Conservation (phyloP, 2,797 vertebrate species). For the Urocyon cinereoargenteus region DNA sequence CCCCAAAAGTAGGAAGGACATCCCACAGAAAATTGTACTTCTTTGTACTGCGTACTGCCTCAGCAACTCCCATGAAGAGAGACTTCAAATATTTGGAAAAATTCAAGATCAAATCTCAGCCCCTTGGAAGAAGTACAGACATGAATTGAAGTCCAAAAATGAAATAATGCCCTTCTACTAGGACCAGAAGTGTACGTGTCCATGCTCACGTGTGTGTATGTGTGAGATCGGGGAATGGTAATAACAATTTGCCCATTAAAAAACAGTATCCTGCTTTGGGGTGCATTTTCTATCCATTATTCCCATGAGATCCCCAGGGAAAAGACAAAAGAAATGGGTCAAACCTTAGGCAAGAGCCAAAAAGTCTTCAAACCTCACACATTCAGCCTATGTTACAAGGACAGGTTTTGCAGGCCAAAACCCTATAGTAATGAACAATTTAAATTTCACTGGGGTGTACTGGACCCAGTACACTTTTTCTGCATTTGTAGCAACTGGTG, state of each 20-base stretch:
- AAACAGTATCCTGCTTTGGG: background rate
- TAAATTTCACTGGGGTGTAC: background rate
- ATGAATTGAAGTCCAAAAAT: background rate
- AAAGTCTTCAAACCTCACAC: background rate
- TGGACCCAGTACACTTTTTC: background rate
- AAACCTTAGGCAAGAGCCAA: background rate
- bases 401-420: background rate
- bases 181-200: background rate
- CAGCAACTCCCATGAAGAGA: background rate
- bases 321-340: background rate
- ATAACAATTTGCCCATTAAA: background rate
- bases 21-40: background rate
- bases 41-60: background rate
- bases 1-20: background rate
- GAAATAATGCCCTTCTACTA: background rate
- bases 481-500: background rate
- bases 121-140: background rate
- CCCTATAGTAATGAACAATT: background rate
- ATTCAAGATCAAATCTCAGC: background rate
- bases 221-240: background rate
- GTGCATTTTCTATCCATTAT: background rate
- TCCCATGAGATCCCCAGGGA: background rate
- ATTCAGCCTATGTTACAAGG: background rate
- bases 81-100: background rate
- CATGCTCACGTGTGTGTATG: background rate